Conservation (phyloP, 2,797 vertebrate species). For the Lepilemur ruficaudatus region DNA sequence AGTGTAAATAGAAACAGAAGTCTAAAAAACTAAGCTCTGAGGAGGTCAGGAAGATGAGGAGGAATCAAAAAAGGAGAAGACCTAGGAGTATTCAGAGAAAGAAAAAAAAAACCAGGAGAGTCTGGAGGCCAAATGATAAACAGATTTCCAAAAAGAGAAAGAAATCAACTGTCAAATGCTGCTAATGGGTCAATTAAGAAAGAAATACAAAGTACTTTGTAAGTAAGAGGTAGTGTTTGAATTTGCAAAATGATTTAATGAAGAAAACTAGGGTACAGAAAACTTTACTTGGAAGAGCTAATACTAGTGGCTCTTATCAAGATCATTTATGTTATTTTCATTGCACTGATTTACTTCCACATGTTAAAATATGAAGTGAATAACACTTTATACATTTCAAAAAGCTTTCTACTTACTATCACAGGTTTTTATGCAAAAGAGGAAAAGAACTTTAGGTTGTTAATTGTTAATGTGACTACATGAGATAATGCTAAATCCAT, state of each 20-base stretch:
- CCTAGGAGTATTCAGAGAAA: background rate
- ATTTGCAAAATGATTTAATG: constrained; percentile 12
- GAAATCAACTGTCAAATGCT: background rate
- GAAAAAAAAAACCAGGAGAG: background rate
- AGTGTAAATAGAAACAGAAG: background rate
- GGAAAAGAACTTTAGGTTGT: constrained; percentile 58
- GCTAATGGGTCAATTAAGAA: background rate
- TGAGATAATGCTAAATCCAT: constrained; percentile 63
- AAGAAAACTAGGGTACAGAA: constrained; percentile 33
- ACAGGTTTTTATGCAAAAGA: constrained; percentile 35
- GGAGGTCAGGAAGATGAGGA: background rate
- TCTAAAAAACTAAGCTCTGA: constrained; percentile 14
- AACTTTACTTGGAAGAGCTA: background rate
- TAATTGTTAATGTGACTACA: constrained; percentile 67
- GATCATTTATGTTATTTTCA: constrained; percentile 38
- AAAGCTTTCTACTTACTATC: constrained; percentile 47
- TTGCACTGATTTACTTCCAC: background rate
- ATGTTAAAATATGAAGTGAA: constrained; percentile 37
- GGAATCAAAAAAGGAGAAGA: background rate
- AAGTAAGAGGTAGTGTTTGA: background rate
- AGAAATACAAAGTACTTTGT: background rate
- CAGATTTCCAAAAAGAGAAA: constrained; percentile 6
- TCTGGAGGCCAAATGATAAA: background rate
- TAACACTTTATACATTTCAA: constrained; percentile 35
- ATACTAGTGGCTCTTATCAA: background rate